Evolutionary conservation across 2,113 vertebrate species (phyloP), one percentile per base, ranked within the genome.

Genomic region (Fregata magnificens): DNA sequence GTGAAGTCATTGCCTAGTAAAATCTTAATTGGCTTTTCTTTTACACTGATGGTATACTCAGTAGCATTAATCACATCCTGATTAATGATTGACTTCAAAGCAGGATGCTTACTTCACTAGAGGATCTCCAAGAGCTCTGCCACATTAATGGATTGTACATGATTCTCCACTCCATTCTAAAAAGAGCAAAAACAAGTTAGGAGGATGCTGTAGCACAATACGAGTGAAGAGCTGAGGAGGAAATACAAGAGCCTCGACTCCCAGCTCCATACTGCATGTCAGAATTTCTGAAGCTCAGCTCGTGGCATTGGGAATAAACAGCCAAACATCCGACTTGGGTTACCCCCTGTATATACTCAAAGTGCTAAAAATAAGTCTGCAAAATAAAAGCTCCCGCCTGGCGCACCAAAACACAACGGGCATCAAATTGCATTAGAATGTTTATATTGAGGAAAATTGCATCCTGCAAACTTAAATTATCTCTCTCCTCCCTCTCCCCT

Each of bases 371-470:
- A 97, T 98, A 97, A 93, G 98, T 97, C 98, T 98, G 98, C 98
- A 98, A 98, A 99, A 98, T 97, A 97, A 97, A 98, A 98, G 88
- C 95, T 96, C 81, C 81, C 95, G 97, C 98, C 94, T 59, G 28
- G 97, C 9, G 2, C 97, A 98, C 97, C 98, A 98, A 98, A 98
- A 98, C 98, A 98, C 98, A 98, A 98, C 81, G 96, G 98, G 98
- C 98, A 98, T 98, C 98, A 99, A 99, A 99, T 99, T 99, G 98
- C 98, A 99, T 99, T 99, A 99, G 98, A 98, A 99, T 98, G 98
- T 98, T 98, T 99, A 98, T 99, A 99, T 99, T 98, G 99, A 99
- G 98, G 98, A 97, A 99, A 99, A 99, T 99, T 99, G 98, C 98
- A 99, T 99, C 98, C 98, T 99, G 99, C 98, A 99, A 99, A 99